Base-by-base conservation (phyloP, 2,888 invertebrate species). In the Stenchaetothrips biformis region DNA sequence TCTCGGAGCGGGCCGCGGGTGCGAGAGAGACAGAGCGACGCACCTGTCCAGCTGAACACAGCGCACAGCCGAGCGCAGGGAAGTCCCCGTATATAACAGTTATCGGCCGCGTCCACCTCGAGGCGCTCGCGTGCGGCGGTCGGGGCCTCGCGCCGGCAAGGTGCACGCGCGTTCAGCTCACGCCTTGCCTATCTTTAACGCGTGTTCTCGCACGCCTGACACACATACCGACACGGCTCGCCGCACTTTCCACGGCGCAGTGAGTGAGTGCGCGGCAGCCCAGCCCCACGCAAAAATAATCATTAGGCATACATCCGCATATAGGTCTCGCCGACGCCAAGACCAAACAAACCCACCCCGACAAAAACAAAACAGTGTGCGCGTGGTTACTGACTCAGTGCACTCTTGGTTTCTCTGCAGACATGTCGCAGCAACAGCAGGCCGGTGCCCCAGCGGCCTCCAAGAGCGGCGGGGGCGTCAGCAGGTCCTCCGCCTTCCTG, bases 391-490 rank as follows among this genome's bases (percentile, higher is more conserved):
- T 53, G 13, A 13, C 53, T 13, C 53, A 11, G 11, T 11, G 53
- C 53, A 16, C 13, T 13, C 49, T 53, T 11, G 53, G 13, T 7
- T 49, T 13, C 8, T 13, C 49, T 13, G 67, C 67, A 67, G 67
- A 67, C 67, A 67, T 67, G 67, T 67, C 67, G 67, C 67, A 67
- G 67, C 67, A 67, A 21, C 67, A 67, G 67, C 67, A 62, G 18
- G 62, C n/a, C n/a, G 67, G 21, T 21, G 67, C 7, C 67, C 67
- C n/a, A 21, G 67, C 67, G 21, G 21, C 67, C 67, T 4, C 67
- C 67, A 67, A 88, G 82, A 88, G 88, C 80, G 86, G 87, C 21
- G 85, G 82, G 84, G 87, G 49, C 49, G 81, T n/a, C n/a, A n/a
- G 84, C 21, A 21, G 21, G 21, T 21, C 21, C 67, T 67, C 67